These are phyloP conservation scores for Beroe ovata DNA, from an alignment of 37 sponge, comb jelly and placozoan species.

Conservation along the genomic window DNA sequence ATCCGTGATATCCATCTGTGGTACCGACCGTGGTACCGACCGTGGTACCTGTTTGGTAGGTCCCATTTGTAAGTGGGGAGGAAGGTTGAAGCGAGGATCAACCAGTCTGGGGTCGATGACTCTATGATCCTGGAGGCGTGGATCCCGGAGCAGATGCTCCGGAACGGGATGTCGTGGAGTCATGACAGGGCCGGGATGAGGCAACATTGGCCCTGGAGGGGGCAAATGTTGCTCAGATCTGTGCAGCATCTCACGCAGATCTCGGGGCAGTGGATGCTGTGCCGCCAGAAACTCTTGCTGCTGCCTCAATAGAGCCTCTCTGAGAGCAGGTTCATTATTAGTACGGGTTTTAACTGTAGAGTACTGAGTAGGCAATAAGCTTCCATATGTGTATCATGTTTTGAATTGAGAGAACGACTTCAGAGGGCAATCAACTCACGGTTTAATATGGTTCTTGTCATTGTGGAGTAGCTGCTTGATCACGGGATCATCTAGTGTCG, in stretches of 20 bases:
- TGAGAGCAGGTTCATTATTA: background rate
- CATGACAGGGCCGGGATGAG: slow-evolving; percentile 53
- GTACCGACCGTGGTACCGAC: too few species aligned
- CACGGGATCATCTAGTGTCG: background rate
- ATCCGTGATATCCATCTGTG: too few species aligned
- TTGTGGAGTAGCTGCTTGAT: slow-evolving; percentile 31
- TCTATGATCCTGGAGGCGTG: background rate
- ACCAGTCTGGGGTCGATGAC: slow-evolving; percentile 21
- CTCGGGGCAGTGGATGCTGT: background rate
- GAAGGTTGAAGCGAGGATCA: slow-evolving; percentile 50
- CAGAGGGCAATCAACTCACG: background rate
- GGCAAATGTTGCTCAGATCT: slow-evolving; percentile 59
- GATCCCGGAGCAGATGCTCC: slow-evolving; percentile 24
- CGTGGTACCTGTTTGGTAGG: slow-evolving; percentile 23
- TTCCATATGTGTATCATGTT: too few species aligned
- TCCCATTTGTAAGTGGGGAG: background rate
- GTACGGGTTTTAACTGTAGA: too few species aligned
- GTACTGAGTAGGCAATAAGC: too few species aligned
- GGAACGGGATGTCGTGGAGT: slow-evolving; percentile 26
- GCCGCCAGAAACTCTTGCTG: background rate
- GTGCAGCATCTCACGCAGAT: slow-evolving; percentile 34
- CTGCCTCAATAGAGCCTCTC: slow-evolving; percentile 19
- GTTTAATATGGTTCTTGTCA: background rate
- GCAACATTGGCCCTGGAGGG: slow-evolving; percentile 63
- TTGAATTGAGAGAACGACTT: too few species aligned